Evolutionary conservation across 2,113 vertebrate genomes (phyloP).

Genomic region (Rhinolophus sinicus): DNA sequence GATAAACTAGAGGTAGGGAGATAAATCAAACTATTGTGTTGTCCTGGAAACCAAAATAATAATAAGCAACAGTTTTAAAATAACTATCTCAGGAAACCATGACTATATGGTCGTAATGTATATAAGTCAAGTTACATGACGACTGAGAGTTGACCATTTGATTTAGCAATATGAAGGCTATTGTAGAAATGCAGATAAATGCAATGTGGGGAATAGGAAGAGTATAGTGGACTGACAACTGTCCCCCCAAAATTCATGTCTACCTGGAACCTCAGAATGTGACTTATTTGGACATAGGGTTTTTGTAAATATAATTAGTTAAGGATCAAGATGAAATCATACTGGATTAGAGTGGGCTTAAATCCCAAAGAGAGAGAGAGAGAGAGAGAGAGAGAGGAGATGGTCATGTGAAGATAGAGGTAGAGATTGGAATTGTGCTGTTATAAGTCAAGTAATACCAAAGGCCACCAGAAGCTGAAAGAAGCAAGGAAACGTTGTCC

Average conservation of each 20-base stretch:
- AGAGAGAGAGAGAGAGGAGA: background rate
- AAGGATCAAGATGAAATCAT: background rate
- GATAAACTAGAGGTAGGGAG: background rate
- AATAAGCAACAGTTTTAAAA: background rate
- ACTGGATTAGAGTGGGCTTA: background rate
- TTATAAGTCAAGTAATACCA: background rate
- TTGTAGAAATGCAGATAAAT: background rate
- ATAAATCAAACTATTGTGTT: background rate
- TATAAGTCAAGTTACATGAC: background rate
- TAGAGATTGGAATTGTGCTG: background rate
- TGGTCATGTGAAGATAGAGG: background rate
- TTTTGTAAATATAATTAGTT: background rate
- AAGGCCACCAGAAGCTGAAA: background rate
- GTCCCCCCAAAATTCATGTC: background rate
- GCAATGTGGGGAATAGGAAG: background rate
- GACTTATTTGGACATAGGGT: background rate
- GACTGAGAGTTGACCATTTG: background rate
- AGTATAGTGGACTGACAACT: background rate
- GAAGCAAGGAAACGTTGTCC: background rate
- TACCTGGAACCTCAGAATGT: background rate
- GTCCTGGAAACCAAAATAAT: background rate
- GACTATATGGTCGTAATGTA: background rate
- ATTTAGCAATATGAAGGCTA: background rate
- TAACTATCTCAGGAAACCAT: background rate
- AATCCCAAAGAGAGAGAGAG: no score